phyloP scores from a whole-genome alignment of 2,888 invertebrate species.

The Molanna angustata region DNA sequence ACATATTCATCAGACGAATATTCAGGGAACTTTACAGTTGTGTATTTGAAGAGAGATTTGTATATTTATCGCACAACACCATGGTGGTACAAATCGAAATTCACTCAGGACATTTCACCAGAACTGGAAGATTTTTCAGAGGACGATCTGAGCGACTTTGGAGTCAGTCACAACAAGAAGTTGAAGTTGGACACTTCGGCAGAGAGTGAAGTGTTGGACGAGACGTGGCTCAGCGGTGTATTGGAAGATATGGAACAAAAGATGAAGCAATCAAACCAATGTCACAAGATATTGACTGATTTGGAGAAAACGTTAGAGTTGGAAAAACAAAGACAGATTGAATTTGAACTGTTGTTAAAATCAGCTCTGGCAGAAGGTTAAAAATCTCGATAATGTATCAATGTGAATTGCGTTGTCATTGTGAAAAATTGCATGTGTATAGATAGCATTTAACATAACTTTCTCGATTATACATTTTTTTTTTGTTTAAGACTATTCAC shows the following conservation, averaged over 20 bases:
- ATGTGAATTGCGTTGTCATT: no score
- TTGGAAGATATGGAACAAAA: conserved; percentile 21
- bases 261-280: conserved; percentile 35
- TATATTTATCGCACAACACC: conserved; percentile 52
- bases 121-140: conserved; percentile 44
- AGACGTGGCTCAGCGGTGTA: conserved; percentile 21
- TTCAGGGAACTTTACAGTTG: conserved; percentile 40
- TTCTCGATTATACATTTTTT: no score
- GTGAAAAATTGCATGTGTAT: no score
- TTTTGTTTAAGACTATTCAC: no score
- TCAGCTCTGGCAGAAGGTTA: conserved; percentile 40
- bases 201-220: conserved; percentile 26
- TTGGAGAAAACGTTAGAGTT: conserved; percentile 51
- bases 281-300: conserved; percentile 45
- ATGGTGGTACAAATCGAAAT: conserved; percentile 58
- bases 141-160: conserved; percentile 41
- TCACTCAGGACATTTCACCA: conserved; percentile 32
- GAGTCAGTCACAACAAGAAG: conserved; percentile 12
- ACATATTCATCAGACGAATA: conserved; percentile 5
- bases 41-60: conserved; percentile 57
- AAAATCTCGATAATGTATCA: no score
- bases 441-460: no score
- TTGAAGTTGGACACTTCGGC: conserved; percentile 17
- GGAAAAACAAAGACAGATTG: conserved; percentile 47
- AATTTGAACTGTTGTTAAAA: conserved; percentile 50